Evolutionary conservation across 2,797 vertebrate genomes (phyloP).

Genomic region (Leptodactylus fallax): DNA sequence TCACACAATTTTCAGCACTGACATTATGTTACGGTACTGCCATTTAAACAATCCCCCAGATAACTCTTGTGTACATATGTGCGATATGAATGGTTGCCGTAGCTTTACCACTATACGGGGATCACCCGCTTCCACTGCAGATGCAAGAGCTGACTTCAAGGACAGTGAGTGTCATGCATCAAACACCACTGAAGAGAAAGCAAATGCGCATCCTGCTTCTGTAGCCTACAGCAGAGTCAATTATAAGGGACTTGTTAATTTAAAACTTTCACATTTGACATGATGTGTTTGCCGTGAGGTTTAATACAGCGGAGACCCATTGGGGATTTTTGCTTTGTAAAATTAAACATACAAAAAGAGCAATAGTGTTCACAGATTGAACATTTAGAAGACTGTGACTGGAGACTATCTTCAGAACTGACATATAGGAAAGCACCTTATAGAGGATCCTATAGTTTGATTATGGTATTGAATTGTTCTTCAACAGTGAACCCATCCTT

Average conservation of each 20-base stretch:
- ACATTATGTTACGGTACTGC: neutral
- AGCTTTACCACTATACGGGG: neutral
- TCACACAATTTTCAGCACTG: neutral
- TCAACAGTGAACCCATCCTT: no score
- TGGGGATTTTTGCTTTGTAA: slow-evolving; percentile 43
- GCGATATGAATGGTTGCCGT: neutral
- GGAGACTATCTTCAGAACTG: neutral
- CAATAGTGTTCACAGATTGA: neutral
- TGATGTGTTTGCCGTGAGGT: slow-evolving; percentile 48
- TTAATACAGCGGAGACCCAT: slow-evolving; percentile 31
- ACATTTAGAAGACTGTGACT: slow-evolving; percentile 8
- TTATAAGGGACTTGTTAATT: slow-evolving; percentile 55
- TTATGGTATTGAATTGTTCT: neutral
- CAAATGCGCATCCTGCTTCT: slow-evolving; percentile 39
- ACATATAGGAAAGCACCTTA: neutral
- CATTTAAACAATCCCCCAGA: neutral
- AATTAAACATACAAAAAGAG: slow-evolving; percentile 28
- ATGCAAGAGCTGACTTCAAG: slow-evolving; percentile 16
- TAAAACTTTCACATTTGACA: slow-evolving; percentile 54
- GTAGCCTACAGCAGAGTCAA: slow-evolving; percentile 47
- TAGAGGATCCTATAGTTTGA: neutral
- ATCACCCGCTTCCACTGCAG: neutral
- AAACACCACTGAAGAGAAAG: slow-evolving; percentile 46
- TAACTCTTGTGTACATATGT: neutral
- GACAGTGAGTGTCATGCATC: slow-evolving; percentile 51